Conservation (phyloP, 2,888 invertebrate genomes). For the Andrena camellia region DNA sequence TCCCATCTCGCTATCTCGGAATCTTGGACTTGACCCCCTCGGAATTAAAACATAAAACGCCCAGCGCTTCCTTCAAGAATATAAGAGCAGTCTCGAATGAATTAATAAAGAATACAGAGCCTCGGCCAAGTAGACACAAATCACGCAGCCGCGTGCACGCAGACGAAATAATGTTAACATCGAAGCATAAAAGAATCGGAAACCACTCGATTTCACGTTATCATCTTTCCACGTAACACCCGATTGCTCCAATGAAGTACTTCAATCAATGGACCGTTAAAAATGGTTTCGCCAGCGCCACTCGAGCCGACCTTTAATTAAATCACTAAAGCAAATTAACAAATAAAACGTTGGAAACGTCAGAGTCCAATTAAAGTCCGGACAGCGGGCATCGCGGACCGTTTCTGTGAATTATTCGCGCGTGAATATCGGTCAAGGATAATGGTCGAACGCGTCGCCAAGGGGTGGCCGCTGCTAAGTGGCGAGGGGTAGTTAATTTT, state of each 20-base stretch:
- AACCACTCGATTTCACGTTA: neutral
- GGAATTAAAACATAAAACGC: no score
- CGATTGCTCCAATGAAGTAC: neutral
- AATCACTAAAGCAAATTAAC: neutral
- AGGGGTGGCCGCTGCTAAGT: constrained; percentile 19
- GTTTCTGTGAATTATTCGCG: constrained; percentile 1
- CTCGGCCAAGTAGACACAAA: neutral
- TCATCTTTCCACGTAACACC: neutral
- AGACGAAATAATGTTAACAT: neutral
- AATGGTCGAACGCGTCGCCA: neutral
- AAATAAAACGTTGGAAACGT: neutral
- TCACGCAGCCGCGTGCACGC: neutral
- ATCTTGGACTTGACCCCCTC: no score
- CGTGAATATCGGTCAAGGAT: constrained; percentile 14
- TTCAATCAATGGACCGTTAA: neutral
- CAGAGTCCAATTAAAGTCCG: neutral
- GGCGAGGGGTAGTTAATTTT: constrained; percentile 22
- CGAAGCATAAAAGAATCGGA: neutral
- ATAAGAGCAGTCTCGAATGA: no score
- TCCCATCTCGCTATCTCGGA: no score
- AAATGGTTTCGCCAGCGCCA: neutral
- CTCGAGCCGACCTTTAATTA: neutral
- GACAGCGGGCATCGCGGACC: neutral
- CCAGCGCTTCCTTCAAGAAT: no score
- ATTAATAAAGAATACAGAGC: no score